These are phyloP conservation scores for Carposina sasakii DNA, from an alignment of 1,140 invertebrate species.

Conservation along the genomic window DNA sequence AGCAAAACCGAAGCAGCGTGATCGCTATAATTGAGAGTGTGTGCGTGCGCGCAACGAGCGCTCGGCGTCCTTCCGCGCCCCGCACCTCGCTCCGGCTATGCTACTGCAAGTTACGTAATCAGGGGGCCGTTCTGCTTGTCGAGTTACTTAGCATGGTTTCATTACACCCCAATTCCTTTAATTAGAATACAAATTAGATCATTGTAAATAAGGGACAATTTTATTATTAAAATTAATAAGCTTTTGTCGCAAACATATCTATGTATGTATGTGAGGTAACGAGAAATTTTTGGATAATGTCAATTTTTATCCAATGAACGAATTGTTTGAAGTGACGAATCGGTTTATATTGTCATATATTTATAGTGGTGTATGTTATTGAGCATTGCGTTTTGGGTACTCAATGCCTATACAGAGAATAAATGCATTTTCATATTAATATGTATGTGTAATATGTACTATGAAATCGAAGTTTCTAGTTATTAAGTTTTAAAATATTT, in stretches of 20 bases:
- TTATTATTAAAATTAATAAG: constrained; percentile 55
- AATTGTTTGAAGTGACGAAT: constrained; percentile 7
- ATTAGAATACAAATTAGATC: constrained; percentile 36
- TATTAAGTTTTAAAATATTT: constrained; percentile 52
- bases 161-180: constrained; percentile 42
- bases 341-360: constrained; percentile 5
- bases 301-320: constrained; percentile 33
- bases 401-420: constrained; percentile 37
- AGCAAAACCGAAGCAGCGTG: no score
- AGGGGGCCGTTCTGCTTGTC: constrained; percentile 16
- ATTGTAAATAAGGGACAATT: constrained; percentile 47
- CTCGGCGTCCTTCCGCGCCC: no score
- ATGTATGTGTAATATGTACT: constrained; percentile 50
- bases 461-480: constrained; percentile 46
- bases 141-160: constrained; percentile 35
- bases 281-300: constrained; percentile 34
- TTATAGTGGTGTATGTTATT: constrained; percentile 2
- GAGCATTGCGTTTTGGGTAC: constrained; percentile 25
- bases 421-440: constrained; percentile 42
- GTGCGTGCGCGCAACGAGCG: no score
- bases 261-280: constrained; percentile 42
- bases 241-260: constrained; percentile 70
- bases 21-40: no score
- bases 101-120: no score
- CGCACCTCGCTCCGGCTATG: no score